phyloP scores from a whole-genome alignment of 2,797 vertebrate species.

The Argyrosomus regius region DNA sequence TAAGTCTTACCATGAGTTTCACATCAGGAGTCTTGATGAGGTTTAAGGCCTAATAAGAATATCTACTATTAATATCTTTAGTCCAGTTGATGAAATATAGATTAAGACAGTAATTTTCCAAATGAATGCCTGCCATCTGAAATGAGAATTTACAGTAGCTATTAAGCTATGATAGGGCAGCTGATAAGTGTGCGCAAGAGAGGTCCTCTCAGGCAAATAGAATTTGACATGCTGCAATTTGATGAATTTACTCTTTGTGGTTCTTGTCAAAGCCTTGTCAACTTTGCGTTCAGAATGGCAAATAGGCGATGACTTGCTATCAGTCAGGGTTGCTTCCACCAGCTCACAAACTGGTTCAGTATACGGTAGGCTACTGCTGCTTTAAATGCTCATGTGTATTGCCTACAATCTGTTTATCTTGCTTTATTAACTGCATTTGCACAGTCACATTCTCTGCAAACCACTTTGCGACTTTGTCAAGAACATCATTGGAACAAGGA shows the following conservation, averaged over 20 bases:
- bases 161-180: conserved; percentile 69
- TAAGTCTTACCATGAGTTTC: conserved; percentile 54
- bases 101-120: conserved; percentile 79
- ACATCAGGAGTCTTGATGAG: conserved; percentile 69
- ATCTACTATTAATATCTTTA: conserved; percentile 77
- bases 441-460: neutral
- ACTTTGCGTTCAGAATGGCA: conserved; percentile 26
- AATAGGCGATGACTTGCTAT: conserved; percentile 22
- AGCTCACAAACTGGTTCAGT: conserved; percentile 18
- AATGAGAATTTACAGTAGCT: conserved; percentile 77
- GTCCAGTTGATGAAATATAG: conserved; percentile 81
- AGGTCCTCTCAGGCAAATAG: conserved; percentile 65
- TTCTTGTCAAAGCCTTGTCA: conserved; percentile 59
- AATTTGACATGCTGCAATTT: conserved; percentile 66
- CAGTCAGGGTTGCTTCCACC: conserved; percentile 20
- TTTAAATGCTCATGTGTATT: neutral
- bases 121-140: conserved; percentile 77
- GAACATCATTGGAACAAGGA: neutral
- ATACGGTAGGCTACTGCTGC: neutral
- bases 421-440: neutral
- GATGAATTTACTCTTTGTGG: conserved; percentile 67
- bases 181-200: conserved; percentile 69
- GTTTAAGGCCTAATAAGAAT: conserved; percentile 73
- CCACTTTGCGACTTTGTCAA: neutral
- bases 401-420: conserved; percentile 7